These are phyloP conservation scores for Lutjanus erythropterus DNA, from an alignment of 2,113 vertebrate species.

Conservation along the genomic window DNA sequence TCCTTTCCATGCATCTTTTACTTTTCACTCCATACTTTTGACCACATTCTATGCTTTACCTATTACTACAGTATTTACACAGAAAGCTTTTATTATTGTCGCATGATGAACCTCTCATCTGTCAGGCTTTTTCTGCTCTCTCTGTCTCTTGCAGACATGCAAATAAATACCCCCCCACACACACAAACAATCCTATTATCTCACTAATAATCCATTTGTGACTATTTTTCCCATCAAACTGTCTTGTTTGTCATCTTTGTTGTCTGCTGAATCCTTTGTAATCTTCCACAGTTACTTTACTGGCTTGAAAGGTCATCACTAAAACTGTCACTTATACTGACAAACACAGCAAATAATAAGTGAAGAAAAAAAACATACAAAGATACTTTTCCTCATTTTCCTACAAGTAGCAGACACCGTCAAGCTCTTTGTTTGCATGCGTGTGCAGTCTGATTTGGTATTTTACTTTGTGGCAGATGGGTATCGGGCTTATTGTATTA, in stretches of 20 bases:
- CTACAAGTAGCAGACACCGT: neutral
- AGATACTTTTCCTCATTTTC: neutral
- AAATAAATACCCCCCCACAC: neutral
- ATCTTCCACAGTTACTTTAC: conserved; percentile 23
- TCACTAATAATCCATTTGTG: conserved; percentile 21
- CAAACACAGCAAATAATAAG: conserved; percentile 33
- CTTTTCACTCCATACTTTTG: neutral
- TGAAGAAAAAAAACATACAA: neutral
- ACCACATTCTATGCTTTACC: neutral
- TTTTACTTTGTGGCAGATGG: neutral
- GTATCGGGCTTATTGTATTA: neutral
- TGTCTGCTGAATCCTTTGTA: conserved; percentile 29
- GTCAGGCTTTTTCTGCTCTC: neutral
- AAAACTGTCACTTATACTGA: conserved; percentile 16
- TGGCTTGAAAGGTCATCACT: conserved; percentile 44
- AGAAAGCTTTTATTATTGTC: conserved; percentile 10
- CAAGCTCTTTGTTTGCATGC: neutral
- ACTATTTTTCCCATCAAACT: conserved; percentile 11
- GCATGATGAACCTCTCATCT: neutral
- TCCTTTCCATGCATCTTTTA: conserved; percentile 18
- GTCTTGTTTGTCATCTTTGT: conserved; percentile 22
- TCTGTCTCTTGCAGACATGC: neutral
- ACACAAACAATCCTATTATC: neutral
- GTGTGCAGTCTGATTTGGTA: neutral
- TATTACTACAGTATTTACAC: neutral